Evolutionary conservation across 2,797 vertebrate genomes (phyloP).

Genomic region (Gobio occitaniae): DNA sequence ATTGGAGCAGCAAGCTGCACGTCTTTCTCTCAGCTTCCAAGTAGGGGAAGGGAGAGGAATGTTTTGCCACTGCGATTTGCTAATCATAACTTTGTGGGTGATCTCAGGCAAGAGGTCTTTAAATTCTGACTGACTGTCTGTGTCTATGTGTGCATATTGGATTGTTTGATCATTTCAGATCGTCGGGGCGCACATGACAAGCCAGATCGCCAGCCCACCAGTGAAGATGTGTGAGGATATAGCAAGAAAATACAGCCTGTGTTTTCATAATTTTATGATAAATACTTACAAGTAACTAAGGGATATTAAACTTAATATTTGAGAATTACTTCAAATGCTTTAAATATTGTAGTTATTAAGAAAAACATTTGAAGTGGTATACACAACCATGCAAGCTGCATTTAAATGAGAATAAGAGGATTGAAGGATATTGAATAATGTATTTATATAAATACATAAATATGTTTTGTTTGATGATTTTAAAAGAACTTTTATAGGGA

Average conservation of each 20-base stretch:
- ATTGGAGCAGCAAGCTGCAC: constrained; percentile 46
- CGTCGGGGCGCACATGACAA: constrained; percentile 45
- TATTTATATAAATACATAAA: not conserved
- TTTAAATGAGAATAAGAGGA: not conserved
- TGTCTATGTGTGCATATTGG: constrained; percentile 27
- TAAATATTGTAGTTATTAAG: not conserved
- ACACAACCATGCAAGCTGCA: not conserved
- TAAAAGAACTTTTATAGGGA: not conserved
- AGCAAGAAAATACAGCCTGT: not conserved
- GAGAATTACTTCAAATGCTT: not conserved
- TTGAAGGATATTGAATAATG: not conserved
- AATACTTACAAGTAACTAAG: not conserved
- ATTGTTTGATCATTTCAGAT: constrained; percentile 47
- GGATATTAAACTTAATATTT: not conserved
- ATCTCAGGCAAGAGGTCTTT: constrained; percentile 49
- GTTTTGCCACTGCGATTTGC: constrained; percentile 48
- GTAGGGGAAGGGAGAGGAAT: constrained; percentile 32
- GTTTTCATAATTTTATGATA: not conserved
- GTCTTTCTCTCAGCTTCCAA: constrained; percentile 42
- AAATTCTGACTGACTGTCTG: constrained; percentile 41
- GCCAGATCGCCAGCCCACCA: constrained; percentile 32
- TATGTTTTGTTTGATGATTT: not conserved
- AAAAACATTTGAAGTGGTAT: not conserved
- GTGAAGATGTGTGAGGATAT: not conserved
- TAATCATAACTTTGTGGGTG: constrained; percentile 33